Percentiles rank a stretch among this genome's conserved stretches.
Conservation (phyloP, 2,113 vertebrate genomes). For the Archocentrus centrarchus region DNA sequence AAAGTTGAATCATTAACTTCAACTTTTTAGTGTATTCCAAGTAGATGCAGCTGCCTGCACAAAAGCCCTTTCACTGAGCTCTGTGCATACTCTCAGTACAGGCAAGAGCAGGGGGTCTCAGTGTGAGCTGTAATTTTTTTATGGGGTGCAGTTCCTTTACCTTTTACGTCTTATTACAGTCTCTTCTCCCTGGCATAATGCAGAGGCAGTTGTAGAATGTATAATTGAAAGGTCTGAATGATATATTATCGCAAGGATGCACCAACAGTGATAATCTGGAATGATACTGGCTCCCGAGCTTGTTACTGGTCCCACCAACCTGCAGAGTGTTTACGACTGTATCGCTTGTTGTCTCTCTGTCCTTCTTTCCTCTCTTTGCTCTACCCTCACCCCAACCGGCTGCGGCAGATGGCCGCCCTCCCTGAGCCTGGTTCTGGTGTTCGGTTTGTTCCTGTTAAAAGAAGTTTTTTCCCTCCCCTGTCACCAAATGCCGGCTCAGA, state of each 20-base stretch:
- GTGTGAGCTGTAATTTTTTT: conserved; percentile 44
- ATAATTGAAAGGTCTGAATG: background rate
- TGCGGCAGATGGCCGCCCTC: conserved; percentile 9
- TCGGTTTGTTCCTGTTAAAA: background rate
- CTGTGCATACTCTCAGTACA: background rate
- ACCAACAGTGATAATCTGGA: background rate
- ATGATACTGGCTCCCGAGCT: background rate
- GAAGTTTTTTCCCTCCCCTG: background rate
- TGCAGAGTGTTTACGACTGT: background rate
- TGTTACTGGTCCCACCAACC: background rate
- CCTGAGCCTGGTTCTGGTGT: background rate
- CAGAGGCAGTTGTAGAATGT: background rate
- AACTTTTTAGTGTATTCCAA: background rate
- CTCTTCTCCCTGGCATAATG: background rate
- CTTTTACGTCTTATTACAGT: conserved; percentile 3
- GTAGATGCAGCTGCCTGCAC: background rate
- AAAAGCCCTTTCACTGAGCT: conserved; percentile 8
- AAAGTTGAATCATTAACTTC: background rate
- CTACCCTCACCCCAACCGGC: conserved; percentile 6
- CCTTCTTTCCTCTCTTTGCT: background rate
- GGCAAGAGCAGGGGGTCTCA: background rate
- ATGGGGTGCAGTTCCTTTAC: background rate
- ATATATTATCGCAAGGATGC: conserved; percentile 3
- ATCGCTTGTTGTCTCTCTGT: background rate
- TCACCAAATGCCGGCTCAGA: background rate